A percentile compares a stretch with the other conserved stretches of the same genome.
These are phyloP conservation scores for Luperina nickerlii DNA, from an alignment of 2,888 invertebrate genomes.

Conservation along the genomic window DNA sequence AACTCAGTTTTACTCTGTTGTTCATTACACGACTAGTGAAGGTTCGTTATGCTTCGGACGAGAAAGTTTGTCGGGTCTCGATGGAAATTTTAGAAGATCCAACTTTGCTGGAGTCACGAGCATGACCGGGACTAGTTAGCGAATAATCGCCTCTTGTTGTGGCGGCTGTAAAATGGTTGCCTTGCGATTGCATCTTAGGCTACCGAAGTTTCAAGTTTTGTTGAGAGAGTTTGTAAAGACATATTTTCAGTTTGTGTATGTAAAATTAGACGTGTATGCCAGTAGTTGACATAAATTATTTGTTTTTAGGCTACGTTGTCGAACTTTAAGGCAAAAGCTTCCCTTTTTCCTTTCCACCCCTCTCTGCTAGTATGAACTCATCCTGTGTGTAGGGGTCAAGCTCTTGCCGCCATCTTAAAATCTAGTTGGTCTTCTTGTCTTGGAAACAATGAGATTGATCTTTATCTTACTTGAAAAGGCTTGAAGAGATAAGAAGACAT, in stretches of 20 bases:
- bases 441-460: background rate
- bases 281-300: background rate
- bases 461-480: background rate
- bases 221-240: constrained; percentile 13
- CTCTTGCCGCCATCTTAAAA: no score
- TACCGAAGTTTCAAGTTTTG: constrained; percentile 25
- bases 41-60: constrained; percentile 77
- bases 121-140: constrained; percentile 61
- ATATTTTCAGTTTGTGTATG: background rate
- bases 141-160: constrained; percentile 44
- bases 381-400: no score
- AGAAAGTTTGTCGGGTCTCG: constrained; percentile 70
- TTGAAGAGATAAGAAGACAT: background rate
- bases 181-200: constrained; percentile 28
- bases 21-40: constrained; percentile 57
- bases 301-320: no score
- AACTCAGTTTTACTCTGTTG: constrained; percentile 48
- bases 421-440: background rate
- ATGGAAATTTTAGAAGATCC: constrained; percentile 71
- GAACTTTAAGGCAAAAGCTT: no score
- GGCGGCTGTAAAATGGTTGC: constrained; percentile 39
- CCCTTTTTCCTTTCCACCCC: no score
- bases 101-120: constrained; percentile 60
- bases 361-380: no score
- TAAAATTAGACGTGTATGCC: background rate